A percentile compares a stretch with the other conserved stretches of the same genome.
Conservation (phyloP, 2,113 vertebrate genomes). For the Diphyllodes magnificus region DNA sequence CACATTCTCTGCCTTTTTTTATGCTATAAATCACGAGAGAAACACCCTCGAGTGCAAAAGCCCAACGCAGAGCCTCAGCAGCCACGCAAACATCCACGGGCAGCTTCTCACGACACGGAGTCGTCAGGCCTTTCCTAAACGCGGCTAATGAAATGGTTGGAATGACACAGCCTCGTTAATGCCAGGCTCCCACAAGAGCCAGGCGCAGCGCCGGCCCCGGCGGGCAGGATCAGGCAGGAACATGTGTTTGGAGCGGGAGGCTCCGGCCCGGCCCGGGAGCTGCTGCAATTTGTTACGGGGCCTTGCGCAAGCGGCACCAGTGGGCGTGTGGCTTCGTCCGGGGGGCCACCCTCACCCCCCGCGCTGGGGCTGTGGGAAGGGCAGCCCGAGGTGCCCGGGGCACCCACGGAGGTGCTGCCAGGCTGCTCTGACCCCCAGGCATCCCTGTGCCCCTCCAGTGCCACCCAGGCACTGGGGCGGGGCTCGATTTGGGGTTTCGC, state of each 20-base stretch:
- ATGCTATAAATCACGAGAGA: not conserved
- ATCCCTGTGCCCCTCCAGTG: fast-evolving
- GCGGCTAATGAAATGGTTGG: not conserved
- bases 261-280: not conserved
- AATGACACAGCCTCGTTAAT: fast-evolving
- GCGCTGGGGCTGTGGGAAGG: fast-evolving
- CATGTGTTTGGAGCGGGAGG: not conserved
- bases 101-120: not conserved
- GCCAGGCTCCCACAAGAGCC: not conserved
- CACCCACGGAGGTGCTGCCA: not conserved
- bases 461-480: not conserved
- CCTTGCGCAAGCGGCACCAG: not conserved
- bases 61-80: not conserved
- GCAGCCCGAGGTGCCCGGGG: fast-evolving
- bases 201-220: not conserved
- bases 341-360: not conserved
- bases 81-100: not conserved
- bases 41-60: fast-evolving
- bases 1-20: not conserved
- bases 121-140: not conserved
- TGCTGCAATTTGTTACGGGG: not conserved
- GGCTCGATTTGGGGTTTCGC: not conserved
- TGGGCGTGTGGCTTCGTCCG: not conserved
- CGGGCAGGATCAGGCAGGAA: not conserved
- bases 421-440: fast-evolving